A percentile compares a stretch with the other conserved stretches of the same genome.
Evolutionary conservation across 2,888 invertebrate species (phyloP).

Genomic region (Dromius quadrimaculatus): DNA sequence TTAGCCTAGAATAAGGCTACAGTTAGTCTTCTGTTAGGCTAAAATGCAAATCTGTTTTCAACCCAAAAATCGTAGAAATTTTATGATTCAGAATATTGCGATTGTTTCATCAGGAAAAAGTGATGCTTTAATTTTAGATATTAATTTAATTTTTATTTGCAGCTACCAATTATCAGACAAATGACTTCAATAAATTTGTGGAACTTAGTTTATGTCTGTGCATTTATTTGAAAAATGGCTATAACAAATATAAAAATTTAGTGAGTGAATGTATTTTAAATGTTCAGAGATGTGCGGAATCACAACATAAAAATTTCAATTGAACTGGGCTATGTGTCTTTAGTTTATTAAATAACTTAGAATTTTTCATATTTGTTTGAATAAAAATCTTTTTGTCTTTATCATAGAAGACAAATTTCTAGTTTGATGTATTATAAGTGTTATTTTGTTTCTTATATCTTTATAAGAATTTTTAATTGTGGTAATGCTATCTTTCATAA

Average conservation of each 20-base stretch:
- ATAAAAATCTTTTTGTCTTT: too few species aligned
- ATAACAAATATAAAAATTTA: background rate
- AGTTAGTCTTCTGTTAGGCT: background rate
- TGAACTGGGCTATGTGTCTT: background rate
- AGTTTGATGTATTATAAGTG: too few species aligned
- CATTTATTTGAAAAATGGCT: conserved; percentile 41
- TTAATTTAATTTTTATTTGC: background rate
- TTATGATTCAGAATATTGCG: background rate
- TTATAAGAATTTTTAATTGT: too few species aligned
- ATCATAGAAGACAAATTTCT: too few species aligned
- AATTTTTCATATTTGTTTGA: too few species aligned
- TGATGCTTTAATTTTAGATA: background rate
- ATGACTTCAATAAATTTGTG: conserved; percentile 29
- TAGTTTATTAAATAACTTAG: too few species aligned
- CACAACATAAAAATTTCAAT: background rate
- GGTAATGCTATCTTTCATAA: too few species aligned
- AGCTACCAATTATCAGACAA: background rate
- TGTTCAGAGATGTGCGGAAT: conserved; percentile 32
- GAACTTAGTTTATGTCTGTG: conserved; percentile 28
- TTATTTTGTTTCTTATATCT: too few species aligned
- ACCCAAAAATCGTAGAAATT: background rate
- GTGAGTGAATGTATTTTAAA: conserved; percentile 23
- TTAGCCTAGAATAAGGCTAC: background rate
- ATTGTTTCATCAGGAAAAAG: background rate
- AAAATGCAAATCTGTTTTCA: background rate